A percentile compares a stretch with the other conserved stretches of the same genome.
Evolutionary conservation across 1,140 invertebrate genomes (phyloP).

Genomic region (Sinella curviseta): DNA sequence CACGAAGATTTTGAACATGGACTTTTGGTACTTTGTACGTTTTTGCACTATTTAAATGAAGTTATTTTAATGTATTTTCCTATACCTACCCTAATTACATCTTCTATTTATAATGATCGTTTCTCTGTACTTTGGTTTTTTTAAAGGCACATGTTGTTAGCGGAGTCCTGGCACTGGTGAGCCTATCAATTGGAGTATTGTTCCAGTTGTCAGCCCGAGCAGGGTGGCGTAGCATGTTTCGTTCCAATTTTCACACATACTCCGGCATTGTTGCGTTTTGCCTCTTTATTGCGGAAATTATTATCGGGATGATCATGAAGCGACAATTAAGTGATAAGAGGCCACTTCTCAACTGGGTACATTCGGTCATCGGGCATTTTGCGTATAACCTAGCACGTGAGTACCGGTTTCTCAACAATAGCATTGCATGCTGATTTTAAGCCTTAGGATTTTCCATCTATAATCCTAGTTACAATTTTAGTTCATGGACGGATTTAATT

Average conservation of each 20-base stretch:
- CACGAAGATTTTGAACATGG: neutral
- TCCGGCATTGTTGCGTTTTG: neutral
- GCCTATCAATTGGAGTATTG: neutral
- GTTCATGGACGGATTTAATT: neutral
- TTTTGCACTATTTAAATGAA: neutral
- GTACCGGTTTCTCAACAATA: neutral
- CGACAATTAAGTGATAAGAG: neutral
- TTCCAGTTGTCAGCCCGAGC: neutral
- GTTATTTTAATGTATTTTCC: neutral
- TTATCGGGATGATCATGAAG: neutral
- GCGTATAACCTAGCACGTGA: neutral
- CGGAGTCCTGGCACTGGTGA: neutral
- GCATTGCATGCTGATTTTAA: neutral
- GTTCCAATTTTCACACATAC: slow-evolving; percentile 3
- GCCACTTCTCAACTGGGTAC: neutral
- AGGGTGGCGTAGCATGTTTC: neutral
- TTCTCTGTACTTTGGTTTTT: no score
- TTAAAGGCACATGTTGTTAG: neutral
- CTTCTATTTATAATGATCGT: neutral
- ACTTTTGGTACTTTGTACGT: slow-evolving; percentile 1
- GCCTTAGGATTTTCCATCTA: neutral
- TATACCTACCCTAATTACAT: no score
- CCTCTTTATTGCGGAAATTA: neutral
- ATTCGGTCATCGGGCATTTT: neutral
- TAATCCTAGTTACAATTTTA: neutral